These are phyloP conservation scores for Belgica antarctica DNA, from an alignment of 2,888 invertebrate genomes.

Conservation along the genomic window DNA sequence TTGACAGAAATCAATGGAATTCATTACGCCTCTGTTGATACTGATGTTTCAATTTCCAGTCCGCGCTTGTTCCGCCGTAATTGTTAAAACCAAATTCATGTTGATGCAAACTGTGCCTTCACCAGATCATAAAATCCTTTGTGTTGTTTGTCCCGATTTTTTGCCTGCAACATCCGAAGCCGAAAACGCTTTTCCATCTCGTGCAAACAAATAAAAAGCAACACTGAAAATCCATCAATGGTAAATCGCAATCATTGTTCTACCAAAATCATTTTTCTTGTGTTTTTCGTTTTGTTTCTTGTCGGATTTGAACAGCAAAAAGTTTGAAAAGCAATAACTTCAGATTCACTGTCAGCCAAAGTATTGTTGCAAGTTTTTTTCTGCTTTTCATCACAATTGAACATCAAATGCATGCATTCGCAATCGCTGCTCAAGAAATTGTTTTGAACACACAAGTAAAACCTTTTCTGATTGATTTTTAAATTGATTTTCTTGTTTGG, in stretches of 20 bases:
- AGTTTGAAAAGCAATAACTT: too few species aligned
- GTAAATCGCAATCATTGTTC: conserved; percentile 21
- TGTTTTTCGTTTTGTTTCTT: not conserved
- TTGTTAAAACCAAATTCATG: conserved; percentile 29
- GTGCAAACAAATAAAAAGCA: not conserved
- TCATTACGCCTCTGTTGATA: not conserved
- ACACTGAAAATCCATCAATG: conserved; percentile 41
- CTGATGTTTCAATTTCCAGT: conserved; percentile 16
- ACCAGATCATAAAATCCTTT: not conserved
- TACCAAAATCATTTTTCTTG: not conserved
- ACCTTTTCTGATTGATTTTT: too few species aligned
- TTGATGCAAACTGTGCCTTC: conserved; percentile 1
- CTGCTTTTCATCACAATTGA: not conserved
- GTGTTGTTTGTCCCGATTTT: too few species aligned
- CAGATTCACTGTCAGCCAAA: too few species aligned
- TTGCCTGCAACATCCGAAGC: too few species aligned
- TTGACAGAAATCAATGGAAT: conserved; percentile 40
- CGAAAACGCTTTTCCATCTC: not conserved
- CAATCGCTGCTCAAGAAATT: too few species aligned
- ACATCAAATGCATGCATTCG: not conserved
- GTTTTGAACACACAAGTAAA: too few species aligned
- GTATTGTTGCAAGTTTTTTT: too few species aligned
- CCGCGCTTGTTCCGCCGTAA: not conserved
- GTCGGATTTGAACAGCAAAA: too few species aligned
- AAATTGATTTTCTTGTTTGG: too few species aligned